These are phyloP conservation scores for Orthosia gracilis DNA, from an alignment of 2,888 invertebrate species.

Conservation along the genomic window DNA sequence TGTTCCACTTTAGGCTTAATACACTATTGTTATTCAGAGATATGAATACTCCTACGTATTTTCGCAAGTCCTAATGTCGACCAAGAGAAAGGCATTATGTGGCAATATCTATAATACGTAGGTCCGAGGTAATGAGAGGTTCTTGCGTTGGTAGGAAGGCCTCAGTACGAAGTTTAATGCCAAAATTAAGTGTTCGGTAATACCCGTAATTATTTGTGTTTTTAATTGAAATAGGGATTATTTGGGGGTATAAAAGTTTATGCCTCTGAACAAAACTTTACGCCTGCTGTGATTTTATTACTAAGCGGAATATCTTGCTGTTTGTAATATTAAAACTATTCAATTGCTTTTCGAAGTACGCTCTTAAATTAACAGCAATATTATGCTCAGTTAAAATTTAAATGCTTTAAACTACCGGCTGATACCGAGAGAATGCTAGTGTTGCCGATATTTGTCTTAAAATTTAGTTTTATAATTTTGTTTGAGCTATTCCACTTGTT, in stretches of 20 bases:
- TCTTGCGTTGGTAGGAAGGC: neutral
- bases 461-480: neutral
- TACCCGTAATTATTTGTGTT: too few relatives aligned
- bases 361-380: neutral
- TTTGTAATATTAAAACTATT: constrained; percentile 6
- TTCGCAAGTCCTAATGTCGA: constrained; percentile 33
- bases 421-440: neutral
- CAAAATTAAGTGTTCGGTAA: neutral
- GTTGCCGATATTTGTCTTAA: neutral
- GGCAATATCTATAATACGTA: neutral
- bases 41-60: constrained; percentile 26
- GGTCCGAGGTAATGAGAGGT: neutral
- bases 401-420: neutral
- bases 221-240: neutral
- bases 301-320: constrained; percentile 46
- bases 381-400: constrained; percentile 4
- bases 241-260: neutral
- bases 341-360: constrained; percentile 16
- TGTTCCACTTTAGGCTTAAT: constrained; percentile 22
- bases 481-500: too few relatives aligned
- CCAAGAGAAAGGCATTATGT: constrained; percentile 24
- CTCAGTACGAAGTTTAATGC: neutral
- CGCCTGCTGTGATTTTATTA: constrained; percentile 34
- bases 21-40: constrained; percentile 22
- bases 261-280: constrained; percentile 21